Conservation (phyloP, 2,888 invertebrate genomes). For the Adelognathus sp. region DNA sequence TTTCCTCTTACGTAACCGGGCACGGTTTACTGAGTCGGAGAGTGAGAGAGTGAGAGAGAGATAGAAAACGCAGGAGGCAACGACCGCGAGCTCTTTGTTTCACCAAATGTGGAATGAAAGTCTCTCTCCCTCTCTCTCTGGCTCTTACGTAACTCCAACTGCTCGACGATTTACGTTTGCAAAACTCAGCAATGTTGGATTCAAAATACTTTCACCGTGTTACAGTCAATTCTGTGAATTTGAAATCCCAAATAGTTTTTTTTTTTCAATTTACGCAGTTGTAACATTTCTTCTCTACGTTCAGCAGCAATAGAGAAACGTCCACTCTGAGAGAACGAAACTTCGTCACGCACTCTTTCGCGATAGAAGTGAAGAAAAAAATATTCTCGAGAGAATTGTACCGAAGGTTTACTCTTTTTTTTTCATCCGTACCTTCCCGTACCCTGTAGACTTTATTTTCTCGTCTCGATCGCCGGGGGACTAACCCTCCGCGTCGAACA, state of each 20-base stretch:
- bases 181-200: conserved; percentile 57
- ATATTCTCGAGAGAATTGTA: conserved; percentile 42
- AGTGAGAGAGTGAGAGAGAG: too few species aligned
- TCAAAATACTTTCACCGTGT: conserved; percentile 21
- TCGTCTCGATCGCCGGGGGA: conserved; percentile 20
- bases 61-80: conserved; percentile 55
- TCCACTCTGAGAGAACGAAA: conserved; percentile 47
- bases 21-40: too few species aligned
- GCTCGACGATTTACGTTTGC: conserved; percentile 40
- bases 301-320: too few species aligned
- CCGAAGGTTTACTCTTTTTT: conserved; percentile 26
- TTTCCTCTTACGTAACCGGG: conserved; percentile 62
- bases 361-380: conserved; percentile 8
- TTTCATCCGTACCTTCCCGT: too few species aligned
- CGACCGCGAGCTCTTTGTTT: conserved; percentile 56
- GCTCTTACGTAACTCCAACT: background rate
- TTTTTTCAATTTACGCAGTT: too few species aligned
- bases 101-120: conserved; percentile 28
- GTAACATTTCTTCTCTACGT: too few species aligned
- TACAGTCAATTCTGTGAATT: too few species aligned
- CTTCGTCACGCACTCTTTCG: conserved; percentile 39
- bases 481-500: conserved; percentile 1
- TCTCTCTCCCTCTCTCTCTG: background rate
- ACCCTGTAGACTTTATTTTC: conserved; percentile 37
- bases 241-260: too few species aligned